Percentiles rank a stretch among this genome's conserved stretches.
Conservation (phyloP, 2,888 invertebrate species). For the Autographa gamma region DNA sequence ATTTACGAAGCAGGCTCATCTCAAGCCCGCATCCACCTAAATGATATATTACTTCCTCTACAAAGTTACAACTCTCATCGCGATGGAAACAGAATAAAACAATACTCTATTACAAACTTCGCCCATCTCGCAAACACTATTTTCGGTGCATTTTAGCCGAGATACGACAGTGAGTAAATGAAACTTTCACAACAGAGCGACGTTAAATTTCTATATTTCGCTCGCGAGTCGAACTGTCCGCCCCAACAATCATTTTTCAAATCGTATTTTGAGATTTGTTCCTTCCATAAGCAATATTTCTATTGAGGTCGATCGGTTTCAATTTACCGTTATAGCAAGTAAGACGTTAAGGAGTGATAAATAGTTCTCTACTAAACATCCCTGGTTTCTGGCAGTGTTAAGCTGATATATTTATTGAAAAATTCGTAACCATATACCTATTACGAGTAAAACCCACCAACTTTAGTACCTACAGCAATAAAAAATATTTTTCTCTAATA, state of each 20-base stretch:
- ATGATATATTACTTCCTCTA: slow-evolving; percentile 63
- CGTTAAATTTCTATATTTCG: slow-evolving; percentile 65
- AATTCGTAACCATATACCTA: too few relatives aligned
- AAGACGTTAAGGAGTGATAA: slow-evolving; percentile 57
- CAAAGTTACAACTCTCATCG: slow-evolving; percentile 53
- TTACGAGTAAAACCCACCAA: too few relatives aligned
- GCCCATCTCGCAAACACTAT: slow-evolving; percentile 60
- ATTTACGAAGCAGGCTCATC: slow-evolving; percentile 50
- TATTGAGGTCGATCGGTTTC: slow-evolving; percentile 72
- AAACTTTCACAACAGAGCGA: slow-evolving; percentile 56
- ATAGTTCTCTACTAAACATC: slow-evolving; percentile 40
- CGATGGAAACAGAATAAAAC: slow-evolving; percentile 57
- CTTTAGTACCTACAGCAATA: too few relatives aligned
- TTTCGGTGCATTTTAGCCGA: slow-evolving; percentile 62
- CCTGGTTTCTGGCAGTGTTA: slow-evolving; percentile 11
- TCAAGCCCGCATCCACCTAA: slow-evolving; percentile 42
- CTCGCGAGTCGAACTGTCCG: slow-evolving; percentile 59
- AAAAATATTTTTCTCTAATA: not conserved
- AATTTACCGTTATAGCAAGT: slow-evolving; percentile 66
- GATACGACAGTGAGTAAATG: slow-evolving; percentile 61
- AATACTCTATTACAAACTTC: slow-evolving; percentile 62
- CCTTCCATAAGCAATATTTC: slow-evolving; percentile 67
- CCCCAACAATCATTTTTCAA: slow-evolving; percentile 69
- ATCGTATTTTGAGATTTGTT: slow-evolving; percentile 68
- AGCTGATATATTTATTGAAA: too few relatives aligned